A percentile compares a stretch with the other conserved stretches of the same genome.
Conservation (phyloP, 2,888 invertebrate genomes). For the Campoplex capitator region DNA sequence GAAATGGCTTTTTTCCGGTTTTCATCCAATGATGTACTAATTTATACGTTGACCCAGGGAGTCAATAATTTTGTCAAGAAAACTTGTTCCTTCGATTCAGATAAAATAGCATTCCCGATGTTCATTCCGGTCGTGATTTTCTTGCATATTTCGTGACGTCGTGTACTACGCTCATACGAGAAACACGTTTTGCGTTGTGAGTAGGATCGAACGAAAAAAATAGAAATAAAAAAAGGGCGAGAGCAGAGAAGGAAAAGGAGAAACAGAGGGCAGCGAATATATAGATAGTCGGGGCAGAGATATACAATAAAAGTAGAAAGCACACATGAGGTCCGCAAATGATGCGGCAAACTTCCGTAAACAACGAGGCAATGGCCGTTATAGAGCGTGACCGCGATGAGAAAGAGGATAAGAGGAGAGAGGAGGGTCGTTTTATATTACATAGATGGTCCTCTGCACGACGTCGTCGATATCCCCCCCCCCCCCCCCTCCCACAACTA, state of each 20-base stretch:
- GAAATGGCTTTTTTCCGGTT: too few relatives aligned
- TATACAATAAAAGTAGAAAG: constrained; percentile 44
- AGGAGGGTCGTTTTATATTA: constrained; percentile 47
- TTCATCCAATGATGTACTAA: too few relatives aligned
- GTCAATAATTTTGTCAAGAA: neutral
- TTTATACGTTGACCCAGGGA: too few relatives aligned
- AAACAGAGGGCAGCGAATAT: neutral
- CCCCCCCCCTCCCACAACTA: too few relatives aligned
- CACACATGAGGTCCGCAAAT: constrained; percentile 54
- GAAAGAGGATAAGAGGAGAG: constrained; percentile 55
- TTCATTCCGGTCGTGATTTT: constrained; percentile 22
- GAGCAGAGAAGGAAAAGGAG: neutral
- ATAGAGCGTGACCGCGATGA: constrained; percentile 61
- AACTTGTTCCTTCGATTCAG: neutral
- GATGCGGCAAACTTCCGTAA: constrained; percentile 71
- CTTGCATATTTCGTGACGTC: constrained; percentile 19
- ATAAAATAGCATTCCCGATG: neutral
- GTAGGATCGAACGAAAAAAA: constrained; percentile 12
- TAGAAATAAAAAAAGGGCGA: neutral
- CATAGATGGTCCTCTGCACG: constrained; percentile 51
- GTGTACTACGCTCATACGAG: neutral
- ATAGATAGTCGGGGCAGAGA: constrained; percentile 26
- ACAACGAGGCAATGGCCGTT: constrained; percentile 70
- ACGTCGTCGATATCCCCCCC: constrained; percentile 32
- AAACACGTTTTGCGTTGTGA: constrained; percentile 35